Conservation (phyloP, 2,113 vertebrate species). For the Chunga burmeisteri region DNA sequence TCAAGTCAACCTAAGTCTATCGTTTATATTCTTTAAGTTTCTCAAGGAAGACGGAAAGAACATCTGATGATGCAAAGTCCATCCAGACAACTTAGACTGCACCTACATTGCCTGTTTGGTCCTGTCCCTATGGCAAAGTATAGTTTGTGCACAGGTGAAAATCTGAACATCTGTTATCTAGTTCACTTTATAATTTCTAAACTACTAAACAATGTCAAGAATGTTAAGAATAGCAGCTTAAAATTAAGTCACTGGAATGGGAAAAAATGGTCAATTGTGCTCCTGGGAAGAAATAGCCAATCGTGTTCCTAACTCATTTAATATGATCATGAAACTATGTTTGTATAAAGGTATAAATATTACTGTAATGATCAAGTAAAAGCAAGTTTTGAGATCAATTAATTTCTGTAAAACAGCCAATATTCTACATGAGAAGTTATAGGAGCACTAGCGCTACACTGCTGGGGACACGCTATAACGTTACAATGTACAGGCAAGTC, state of each 20-base stretch:
- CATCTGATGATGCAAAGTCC: neutral
- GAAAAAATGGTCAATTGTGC: neutral
- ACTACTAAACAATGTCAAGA: neutral
- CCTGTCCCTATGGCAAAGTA: neutral
- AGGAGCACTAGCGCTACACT: neutral
- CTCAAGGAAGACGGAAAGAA: neutral
- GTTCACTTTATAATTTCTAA: neutral
- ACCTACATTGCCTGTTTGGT: neutral
- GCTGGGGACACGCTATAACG: too few relatives aligned
- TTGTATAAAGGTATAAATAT: neutral
- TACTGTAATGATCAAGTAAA: neutral
- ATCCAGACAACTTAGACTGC: neutral
- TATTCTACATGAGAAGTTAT: neutral
- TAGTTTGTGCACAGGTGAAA: neutral
- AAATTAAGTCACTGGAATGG: neutral
- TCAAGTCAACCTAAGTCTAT: neutral
- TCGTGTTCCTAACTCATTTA: neutral
- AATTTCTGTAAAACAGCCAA: neutral
- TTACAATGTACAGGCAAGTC: neutral
- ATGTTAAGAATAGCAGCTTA: neutral
- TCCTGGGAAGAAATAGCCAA: neutral
- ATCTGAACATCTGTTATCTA: neutral
- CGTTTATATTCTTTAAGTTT: neutral
- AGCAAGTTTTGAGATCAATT: neutral
- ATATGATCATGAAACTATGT: neutral